phyloP scores from a whole-genome alignment of 2,888 invertebrate species.

The Spatulosminthurus flaviceps region DNA sequence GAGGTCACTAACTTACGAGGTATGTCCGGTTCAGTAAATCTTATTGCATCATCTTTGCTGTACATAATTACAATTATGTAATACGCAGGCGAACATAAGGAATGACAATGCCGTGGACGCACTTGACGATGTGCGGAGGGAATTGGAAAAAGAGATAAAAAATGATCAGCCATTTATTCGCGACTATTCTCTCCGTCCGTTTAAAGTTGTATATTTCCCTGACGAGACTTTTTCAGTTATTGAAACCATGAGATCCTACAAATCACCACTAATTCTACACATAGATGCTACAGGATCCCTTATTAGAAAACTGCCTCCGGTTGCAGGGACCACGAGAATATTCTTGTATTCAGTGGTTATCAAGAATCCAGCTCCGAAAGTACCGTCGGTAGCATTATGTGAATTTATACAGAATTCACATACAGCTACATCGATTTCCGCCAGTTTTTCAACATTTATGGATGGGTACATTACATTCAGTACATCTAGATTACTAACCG shows the following conservation, averaged over 20 bases:
- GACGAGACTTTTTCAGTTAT: background rate
- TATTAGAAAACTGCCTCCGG: background rate
- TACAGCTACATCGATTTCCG: background rate
- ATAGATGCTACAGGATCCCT: constrained; percentile 9
- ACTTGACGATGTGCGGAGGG: too few species aligned
- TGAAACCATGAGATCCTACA: background rate
- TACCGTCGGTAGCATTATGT: background rate
- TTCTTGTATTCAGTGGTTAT: background rate
- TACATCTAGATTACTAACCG: too few species aligned
- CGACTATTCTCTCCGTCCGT: background rate
- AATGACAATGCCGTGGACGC: too few species aligned
- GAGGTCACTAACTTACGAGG: too few species aligned
- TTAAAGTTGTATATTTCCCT: background rate
- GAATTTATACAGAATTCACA: constrained; percentile 14
- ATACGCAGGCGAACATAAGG: too few species aligned
- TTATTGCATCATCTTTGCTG: too few species aligned
- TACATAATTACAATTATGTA: too few species aligned
- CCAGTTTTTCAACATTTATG: background rate
- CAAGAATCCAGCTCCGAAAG: background rate
- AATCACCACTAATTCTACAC: background rate
- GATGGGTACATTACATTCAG: too few species aligned
- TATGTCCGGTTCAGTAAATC: too few species aligned
- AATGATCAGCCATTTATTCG: background rate
- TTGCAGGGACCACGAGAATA: background rate
- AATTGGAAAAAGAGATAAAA: too few species aligned